phyloP scores from a whole-genome alignment of 2,797 vertebrate species.

The Smutsia temminckii region DNA sequence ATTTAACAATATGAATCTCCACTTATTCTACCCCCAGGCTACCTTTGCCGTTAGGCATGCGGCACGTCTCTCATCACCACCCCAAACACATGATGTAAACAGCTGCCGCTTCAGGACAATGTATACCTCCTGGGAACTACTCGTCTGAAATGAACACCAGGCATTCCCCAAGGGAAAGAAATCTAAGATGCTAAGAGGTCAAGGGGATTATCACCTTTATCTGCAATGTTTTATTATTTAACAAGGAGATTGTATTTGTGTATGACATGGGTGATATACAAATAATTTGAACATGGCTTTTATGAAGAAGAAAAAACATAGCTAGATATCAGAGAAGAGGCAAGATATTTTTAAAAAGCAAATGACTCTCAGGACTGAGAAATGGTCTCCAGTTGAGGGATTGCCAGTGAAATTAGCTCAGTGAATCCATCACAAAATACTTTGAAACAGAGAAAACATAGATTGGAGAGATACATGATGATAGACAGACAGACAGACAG shows the following conservation, averaged over 20 bases:
- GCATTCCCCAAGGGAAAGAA: neutral
- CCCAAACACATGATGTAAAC: neutral
- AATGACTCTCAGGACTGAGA: conserved; percentile 53
- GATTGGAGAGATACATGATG: neutral
- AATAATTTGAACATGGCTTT: neutral
- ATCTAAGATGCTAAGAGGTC: neutral
- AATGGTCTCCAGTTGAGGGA: conserved; percentile 41
- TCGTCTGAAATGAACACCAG: neutral
- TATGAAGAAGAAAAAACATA: neutral
- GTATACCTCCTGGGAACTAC: neutral
- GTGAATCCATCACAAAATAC: conserved; percentile 15
- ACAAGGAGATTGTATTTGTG: neutral
- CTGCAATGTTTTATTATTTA: neutral
- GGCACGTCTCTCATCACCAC: neutral
- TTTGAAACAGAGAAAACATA: conserved; percentile 56
- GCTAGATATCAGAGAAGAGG: neutral
- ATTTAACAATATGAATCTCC: neutral
- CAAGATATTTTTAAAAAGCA: conserved; percentile 45
- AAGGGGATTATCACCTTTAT: neutral
- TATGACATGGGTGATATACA: neutral
- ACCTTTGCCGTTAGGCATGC: neutral
- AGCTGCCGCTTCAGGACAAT: neutral
- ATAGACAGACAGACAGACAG: neutral
- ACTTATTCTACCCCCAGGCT: too few species aligned
- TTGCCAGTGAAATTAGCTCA: conserved; percentile 23